These are phyloP conservation scores for Psammodynastes pulverulentus DNA, from an alignment of 2,113 vertebrate genomes.

Conservation along the genomic window DNA sequence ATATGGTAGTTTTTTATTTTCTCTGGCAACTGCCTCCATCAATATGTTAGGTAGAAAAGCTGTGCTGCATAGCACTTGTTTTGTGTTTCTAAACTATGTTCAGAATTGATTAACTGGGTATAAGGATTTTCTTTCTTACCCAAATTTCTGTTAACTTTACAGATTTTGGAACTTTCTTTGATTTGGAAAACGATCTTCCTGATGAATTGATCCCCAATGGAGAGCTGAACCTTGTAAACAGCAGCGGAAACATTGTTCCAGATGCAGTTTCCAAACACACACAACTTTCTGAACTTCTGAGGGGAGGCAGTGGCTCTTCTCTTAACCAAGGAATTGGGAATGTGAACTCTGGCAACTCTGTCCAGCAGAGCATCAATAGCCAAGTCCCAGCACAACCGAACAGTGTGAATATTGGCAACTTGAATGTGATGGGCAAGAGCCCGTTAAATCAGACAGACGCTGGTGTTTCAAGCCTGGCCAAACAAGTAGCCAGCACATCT, in stretches of 20 bases:
- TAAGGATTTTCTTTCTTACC: background rate
- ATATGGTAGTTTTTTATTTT: background rate
- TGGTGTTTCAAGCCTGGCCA: constrained; percentile 68
- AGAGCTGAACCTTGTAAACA: constrained; percentile 84
- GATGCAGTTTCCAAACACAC: constrained; percentile 97
- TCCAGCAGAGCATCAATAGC: constrained; percentile 78
- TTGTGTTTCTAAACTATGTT: background rate
- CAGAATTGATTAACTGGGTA: background rate
- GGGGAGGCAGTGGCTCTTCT: constrained; percentile 81
- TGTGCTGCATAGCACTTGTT: background rate
- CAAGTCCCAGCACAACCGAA: constrained; percentile 79
- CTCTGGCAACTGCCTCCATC: background rate
- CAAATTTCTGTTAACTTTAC: constrained; percentile 63
- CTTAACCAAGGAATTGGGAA: constrained; percentile 75
- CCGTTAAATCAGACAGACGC: constrained; percentile 80
- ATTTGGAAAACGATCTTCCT: constrained; percentile 97
- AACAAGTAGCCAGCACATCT: constrained; percentile 72
- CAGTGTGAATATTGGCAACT: constrained; percentile 61
- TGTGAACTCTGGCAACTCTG: constrained; percentile 81
- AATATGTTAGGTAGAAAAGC: background rate
- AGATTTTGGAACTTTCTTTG: constrained; percentile 96
- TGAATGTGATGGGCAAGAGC: constrained; percentile 84
- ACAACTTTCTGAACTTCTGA: constrained; percentile 93
- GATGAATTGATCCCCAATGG: constrained; percentile 97
- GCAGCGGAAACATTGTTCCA: constrained; percentile 79